phyloP scores from a whole-genome alignment of 2,113 vertebrate genomes.

The Willisornis vidua region DNA sequence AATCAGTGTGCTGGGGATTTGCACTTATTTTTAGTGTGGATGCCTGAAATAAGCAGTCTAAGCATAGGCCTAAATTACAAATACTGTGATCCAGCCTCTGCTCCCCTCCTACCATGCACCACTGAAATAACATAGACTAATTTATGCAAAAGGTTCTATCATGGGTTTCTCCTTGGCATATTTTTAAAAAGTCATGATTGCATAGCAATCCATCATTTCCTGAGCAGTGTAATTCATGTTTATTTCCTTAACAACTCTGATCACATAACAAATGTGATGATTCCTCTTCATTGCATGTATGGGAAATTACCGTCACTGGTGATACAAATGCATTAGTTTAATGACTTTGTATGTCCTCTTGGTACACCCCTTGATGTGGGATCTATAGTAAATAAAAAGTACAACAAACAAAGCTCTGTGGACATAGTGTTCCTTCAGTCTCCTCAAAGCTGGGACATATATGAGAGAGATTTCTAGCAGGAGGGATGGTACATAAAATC shows the following conservation, averaged over 20 bases:
- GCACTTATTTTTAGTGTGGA: background rate
- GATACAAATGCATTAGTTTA: conserved; percentile 14
- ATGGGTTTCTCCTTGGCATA: conserved; percentile 31
- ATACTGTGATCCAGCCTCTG: background rate
- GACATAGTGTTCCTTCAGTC: background rate
- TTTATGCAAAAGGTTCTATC: conserved; percentile 42
- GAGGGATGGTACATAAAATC: background rate
- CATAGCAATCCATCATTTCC: conserved; percentile 37
- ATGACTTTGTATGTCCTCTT: background rate
- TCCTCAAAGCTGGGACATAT: background rate
- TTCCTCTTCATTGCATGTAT: background rate
- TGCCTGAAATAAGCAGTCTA: background rate
- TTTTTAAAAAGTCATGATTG: conserved; percentile 51
- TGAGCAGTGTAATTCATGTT: conserved; percentile 31
- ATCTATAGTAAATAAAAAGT: background rate
- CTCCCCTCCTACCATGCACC: background rate
- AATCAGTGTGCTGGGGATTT: background rate
- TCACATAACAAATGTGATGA: conserved; percentile 21
- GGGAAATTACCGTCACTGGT: conserved; percentile 17
- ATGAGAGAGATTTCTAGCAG: background rate
- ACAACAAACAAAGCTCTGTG: background rate
- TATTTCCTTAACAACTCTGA: conserved; percentile 42
- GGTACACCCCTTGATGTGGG: background rate
- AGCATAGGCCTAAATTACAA: background rate
- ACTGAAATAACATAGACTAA: conserved; percentile 12